These are phyloP conservation scores for Diploscapter pachys DNA, from an alignment of 1,140 invertebrate species.

Conservation along the genomic window DNA sequence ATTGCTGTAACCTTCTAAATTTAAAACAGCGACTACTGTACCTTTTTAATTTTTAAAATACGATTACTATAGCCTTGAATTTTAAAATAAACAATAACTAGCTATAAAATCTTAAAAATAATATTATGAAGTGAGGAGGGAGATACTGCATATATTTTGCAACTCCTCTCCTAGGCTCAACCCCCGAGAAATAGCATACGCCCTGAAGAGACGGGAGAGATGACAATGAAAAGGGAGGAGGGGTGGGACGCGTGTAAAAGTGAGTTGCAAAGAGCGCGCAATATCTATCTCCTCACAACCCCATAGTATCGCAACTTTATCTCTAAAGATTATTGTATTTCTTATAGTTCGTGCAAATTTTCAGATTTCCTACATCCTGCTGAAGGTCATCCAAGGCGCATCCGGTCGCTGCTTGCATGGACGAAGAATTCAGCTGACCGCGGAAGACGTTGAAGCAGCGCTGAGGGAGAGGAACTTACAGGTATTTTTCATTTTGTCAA, in stretches of 20 bases:
- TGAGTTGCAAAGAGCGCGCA: too few relatives aligned
- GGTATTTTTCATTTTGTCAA: not conserved
- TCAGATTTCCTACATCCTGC: conserved; percentile 14
- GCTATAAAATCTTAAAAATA: conserved; percentile 2
- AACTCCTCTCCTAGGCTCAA: too few relatives aligned
- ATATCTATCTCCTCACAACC: too few relatives aligned
- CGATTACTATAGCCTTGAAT: not conserved
- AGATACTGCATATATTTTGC: too few relatives aligned
- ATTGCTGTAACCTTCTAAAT: too few relatives aligned
- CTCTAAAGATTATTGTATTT: not conserved
- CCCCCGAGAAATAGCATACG: too few relatives aligned
- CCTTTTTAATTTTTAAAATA: conserved; percentile 5
- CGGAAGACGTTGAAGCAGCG: conserved; percentile 8
- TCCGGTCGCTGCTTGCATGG: conserved; percentile 6
- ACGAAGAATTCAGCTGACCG: not conserved
- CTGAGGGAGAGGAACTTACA: not conserved
- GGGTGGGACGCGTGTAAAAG: too few relatives aligned
- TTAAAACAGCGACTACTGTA: too few relatives aligned
- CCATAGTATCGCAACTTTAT: not conserved
- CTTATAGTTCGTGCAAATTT: not conserved
- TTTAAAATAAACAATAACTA: conserved; percentile 11
- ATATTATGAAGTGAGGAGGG: too few relatives aligned
- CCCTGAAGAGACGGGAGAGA: too few relatives aligned
- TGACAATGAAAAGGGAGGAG: too few relatives aligned
- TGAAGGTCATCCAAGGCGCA: not conserved